phyloP scores from a whole-genome alignment of 2,113 vertebrate species.

The Hystrix cristata region DNA sequence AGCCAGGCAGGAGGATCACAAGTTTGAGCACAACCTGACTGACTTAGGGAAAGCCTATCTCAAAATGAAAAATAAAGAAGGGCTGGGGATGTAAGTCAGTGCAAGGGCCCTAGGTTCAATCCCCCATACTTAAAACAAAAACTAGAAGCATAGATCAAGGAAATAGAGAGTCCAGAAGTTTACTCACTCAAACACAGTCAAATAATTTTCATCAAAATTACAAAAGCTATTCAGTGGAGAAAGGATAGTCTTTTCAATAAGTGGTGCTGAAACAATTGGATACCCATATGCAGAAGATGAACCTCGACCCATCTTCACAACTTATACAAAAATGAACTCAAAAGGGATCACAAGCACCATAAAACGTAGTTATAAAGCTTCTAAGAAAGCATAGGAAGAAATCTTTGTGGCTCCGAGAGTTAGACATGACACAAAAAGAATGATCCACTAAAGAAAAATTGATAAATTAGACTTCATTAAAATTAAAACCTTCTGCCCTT shows the following conservation, averaged over 20 bases:
- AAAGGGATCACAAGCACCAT: not conserved
- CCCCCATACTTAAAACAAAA: not conserved
- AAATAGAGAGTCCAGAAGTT: not conserved
- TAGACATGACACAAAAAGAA: not conserved
- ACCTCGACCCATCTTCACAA: not conserved
- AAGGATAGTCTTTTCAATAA: not conserved
- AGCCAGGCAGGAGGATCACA: not conserved
- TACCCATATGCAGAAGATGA: not conserved
- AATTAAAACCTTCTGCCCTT: conserved; percentile 31
- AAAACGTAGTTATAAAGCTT: not conserved
- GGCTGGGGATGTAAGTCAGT: not conserved
- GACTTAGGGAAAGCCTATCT: not conserved
- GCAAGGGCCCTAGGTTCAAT: not conserved
- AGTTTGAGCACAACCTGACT: not conserved
- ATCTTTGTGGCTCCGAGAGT: conserved; percentile 15
- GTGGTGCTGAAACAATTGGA: not conserved
- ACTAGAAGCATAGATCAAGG: not conserved
- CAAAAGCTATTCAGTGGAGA: not conserved
- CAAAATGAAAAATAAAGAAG: not conserved
- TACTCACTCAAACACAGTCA: not conserved
- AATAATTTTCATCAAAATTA: conserved; percentile 21
- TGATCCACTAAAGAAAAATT: conserved; percentile 10
- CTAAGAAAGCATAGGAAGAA: not conserved
- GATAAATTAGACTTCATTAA: conserved; percentile 30
- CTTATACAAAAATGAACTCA: conserved; percentile 7